phyloP scores from a whole-genome alignment of 2,888 invertebrate species.

The Acleris literana region DNA sequence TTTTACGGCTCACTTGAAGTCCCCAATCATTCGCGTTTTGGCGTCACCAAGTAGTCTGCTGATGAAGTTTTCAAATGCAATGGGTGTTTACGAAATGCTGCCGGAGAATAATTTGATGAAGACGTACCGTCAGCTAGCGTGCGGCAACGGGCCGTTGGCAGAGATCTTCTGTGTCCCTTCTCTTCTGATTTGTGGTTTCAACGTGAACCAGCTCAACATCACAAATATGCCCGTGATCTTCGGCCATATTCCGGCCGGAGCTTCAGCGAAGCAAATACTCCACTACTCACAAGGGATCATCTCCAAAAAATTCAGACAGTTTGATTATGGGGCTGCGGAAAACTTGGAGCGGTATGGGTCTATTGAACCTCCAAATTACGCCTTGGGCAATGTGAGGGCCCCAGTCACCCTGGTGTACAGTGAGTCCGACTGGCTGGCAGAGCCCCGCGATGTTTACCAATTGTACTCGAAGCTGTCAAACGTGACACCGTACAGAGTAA shows the following conservation, averaged over 20 bases:
- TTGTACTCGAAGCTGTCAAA: constrained; percentile 79
- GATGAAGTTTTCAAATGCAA: constrained; percentile 44
- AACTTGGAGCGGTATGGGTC: constrained; percentile 59
- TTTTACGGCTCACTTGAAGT: constrained; percentile 68
- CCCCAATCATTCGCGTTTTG: constrained; percentile 60
- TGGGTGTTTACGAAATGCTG: constrained; percentile 86
- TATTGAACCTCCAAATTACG: constrained; percentile 58
- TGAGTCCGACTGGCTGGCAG: constrained; percentile 86
- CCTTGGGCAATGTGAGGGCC: constrained; percentile 52
- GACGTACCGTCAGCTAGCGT: constrained; percentile 68
- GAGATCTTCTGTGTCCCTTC: constrained; percentile 78
- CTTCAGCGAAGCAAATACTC: constrained; percentile 75
- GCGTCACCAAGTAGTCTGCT: constrained; percentile 54
- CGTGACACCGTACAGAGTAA: constrained; percentile 75
- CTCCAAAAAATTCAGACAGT: constrained; percentile 59
- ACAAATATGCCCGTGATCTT: constrained; percentile 82
- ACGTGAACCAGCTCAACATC: constrained; percentile 81
- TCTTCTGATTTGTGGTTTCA: constrained; percentile 85
- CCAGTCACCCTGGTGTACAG: constrained; percentile 68
- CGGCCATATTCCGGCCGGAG: constrained; percentile 81
- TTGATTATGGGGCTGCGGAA: constrained; percentile 57
- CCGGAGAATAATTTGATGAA: constrained; percentile 82
- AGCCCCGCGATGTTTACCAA: constrained; percentile 80
- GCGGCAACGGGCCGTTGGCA: constrained; percentile 67
- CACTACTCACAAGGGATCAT: constrained; percentile 81